Percentiles rank a stretch among this genome's conserved stretches.
Evolutionary conservation across 92 coral and sea anemone species (phyloP).

Genomic region (Parazoanthus darwini): DNA sequence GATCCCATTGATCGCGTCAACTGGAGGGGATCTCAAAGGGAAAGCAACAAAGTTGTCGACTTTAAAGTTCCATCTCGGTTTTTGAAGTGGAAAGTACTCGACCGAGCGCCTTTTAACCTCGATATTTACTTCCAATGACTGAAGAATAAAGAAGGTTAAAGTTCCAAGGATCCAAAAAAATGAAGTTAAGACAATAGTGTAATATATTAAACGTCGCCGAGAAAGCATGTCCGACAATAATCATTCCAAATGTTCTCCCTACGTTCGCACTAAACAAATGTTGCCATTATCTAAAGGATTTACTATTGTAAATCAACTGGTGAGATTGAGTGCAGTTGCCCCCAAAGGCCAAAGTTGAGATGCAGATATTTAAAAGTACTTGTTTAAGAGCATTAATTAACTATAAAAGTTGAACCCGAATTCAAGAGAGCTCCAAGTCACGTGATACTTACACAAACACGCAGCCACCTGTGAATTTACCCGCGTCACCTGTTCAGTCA

Average conservation of each 20-base stretch:
- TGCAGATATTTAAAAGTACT: not conserved
- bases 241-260: not conserved
- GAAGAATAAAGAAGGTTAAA: constrained; percentile 79
- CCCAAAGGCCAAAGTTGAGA: constrained; percentile 7
- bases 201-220: constrained; percentile 79
- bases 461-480: not conserved
- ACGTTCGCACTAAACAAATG: not conserved
- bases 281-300: not conserved
- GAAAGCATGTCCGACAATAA: constrained; percentile 55
- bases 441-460: constrained; percentile 15
- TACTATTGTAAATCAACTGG: not conserved
- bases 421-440: constrained; percentile 13
- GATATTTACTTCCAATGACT: constrained; percentile 80
- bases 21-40: constrained; percentile 7
- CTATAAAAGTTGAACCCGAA: constrained; percentile 2
- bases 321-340: not conserved
- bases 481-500: not conserved
- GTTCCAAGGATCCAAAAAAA: constrained; percentile 94
- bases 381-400: constrained; percentile 31
- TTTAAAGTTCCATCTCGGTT: constrained; percentile 68
- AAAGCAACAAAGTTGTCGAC: constrained; percentile 14
- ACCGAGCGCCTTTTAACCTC: constrained; percentile 78
- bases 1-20: constrained; percentile 1
- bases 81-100: constrained; percentile 58
- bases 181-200: constrained; percentile 83